Evolutionary conservation across 2,113 vertebrate genomes (phyloP), one percentile per base, ranked within the genome.

Genomic region (Anguilla rostrata): DNA sequence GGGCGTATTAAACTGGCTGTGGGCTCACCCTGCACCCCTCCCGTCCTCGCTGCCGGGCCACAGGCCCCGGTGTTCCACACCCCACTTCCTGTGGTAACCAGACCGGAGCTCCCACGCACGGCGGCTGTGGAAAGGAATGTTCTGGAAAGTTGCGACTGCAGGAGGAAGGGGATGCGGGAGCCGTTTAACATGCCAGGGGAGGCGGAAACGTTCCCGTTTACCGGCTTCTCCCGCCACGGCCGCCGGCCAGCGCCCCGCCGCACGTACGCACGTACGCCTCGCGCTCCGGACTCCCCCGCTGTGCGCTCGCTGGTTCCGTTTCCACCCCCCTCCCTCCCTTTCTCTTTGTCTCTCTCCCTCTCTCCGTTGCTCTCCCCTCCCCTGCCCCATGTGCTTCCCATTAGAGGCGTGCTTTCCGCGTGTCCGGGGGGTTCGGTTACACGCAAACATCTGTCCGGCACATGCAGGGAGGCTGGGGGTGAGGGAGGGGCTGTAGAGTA

Each of bases 371-470:
- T 11, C 49, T 53, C 49, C 49, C 43, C 49, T 53, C 49, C 49
- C 49, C 12, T 14, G 49, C 49, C 49, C 49, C 49, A 90, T 84
- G 78, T 89, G 87, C 53, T 71, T 87, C 84, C 56, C 78, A 88
- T 90, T 90, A 88, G 88, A 92, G 56, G 87, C 84, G 46, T 87
- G 85, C 83, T 82, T 60, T 84, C 85, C 49, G 49, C 71, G 81
- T 86, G 78, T 87, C 82, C 39, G 41, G 39, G 43, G 41, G 43
- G 57, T 40, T 86, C 82, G 85, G 83, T 83, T 87, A 85, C 66
- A 87, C 87, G 49, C 49, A 53, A 53, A 86, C 88, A 90, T 92
- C 89, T 90, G 91, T 88, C 87, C 18, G 41, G 86, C 89, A 91
- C 86, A 88, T 91, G 90, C 91, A 86, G 46, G 9, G 66, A 41